Conservation (phyloP, 2,797 vertebrate species). For the Ficedula albicollis region DNA sequence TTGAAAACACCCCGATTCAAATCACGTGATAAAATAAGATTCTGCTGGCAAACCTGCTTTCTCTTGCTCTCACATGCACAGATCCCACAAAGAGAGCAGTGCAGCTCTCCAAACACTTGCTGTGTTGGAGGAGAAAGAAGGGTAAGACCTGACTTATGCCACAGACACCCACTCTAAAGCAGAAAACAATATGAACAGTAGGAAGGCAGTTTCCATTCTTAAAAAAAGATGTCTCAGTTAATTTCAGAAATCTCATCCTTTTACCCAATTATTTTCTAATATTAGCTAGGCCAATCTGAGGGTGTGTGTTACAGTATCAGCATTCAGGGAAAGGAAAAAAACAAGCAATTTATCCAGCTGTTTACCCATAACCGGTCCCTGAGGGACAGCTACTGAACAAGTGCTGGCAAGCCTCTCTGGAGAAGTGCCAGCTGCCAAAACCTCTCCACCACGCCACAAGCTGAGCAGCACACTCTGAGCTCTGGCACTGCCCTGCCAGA, state of each 20-base stretch:
- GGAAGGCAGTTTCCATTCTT: background rate
- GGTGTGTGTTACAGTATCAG: background rate
- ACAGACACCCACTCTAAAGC: background rate
- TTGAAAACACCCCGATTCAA: background rate
- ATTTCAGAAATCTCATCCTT: background rate
- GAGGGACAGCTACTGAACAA: slow-evolving; percentile 12
- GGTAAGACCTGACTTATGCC: background rate
- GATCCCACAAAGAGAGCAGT: background rate
- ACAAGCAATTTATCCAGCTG: background rate
- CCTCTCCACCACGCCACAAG: fast-evolving
- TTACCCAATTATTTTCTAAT: background rate
- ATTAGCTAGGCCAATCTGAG: background rate
- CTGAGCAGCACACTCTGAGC: fast-evolving
- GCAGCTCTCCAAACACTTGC: background rate
- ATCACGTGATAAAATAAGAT: slow-evolving; percentile 1
- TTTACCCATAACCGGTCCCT: slow-evolving; percentile 12
- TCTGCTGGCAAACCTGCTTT: background rate
- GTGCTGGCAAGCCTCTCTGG: background rate
- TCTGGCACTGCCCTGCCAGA: background rate
- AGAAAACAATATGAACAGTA: background rate
- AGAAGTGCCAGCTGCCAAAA: background rate
- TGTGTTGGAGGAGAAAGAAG: background rate
- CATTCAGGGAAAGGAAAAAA: background rate
- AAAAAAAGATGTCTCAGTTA: background rate
- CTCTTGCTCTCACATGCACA: background rate